Conservation (phyloP, 2,113 vertebrate species). For the Uropsilus gracilis region DNA sequence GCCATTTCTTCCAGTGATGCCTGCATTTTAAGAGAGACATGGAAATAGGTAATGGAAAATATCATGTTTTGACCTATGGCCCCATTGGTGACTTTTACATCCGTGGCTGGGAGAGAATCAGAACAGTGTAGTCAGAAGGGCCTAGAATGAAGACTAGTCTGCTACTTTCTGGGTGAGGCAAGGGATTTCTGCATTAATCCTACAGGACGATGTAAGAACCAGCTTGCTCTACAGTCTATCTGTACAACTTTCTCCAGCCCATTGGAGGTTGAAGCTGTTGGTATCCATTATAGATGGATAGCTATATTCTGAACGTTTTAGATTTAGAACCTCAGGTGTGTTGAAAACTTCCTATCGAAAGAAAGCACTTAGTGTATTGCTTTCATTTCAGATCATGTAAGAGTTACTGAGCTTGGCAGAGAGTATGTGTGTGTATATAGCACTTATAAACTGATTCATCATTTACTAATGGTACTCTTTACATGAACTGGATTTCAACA, state of each 20-base stretch:
- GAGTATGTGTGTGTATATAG: background rate
- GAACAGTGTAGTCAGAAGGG: constrained; percentile 22
- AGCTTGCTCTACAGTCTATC: background rate
- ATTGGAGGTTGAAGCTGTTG: background rate
- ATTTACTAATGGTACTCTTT: background rate
- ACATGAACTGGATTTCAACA: background rate
- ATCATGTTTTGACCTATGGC: background rate
- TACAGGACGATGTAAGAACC: background rate
- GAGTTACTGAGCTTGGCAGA: background rate
- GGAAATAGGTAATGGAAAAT: too few species aligned
- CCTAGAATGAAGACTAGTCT: background rate
- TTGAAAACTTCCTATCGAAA: background rate
- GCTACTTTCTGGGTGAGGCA: background rate
- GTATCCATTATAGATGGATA: too few species aligned
- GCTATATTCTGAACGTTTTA: background rate
- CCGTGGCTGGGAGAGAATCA: background rate
- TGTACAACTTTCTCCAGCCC: background rate
- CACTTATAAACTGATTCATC: background rate
- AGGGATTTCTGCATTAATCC: background rate
- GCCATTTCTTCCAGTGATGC: constrained; percentile 45
- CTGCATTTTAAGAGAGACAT: constrained; percentile 22
- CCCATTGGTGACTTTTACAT: background rate
- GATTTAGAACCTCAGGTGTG: background rate
- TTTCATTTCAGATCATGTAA: background rate
- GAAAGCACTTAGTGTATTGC: background rate